Evolutionary conservation across 2,797 vertebrate genomes (phyloP).

Genomic region (Platyrinchus mystaceus): DNA sequence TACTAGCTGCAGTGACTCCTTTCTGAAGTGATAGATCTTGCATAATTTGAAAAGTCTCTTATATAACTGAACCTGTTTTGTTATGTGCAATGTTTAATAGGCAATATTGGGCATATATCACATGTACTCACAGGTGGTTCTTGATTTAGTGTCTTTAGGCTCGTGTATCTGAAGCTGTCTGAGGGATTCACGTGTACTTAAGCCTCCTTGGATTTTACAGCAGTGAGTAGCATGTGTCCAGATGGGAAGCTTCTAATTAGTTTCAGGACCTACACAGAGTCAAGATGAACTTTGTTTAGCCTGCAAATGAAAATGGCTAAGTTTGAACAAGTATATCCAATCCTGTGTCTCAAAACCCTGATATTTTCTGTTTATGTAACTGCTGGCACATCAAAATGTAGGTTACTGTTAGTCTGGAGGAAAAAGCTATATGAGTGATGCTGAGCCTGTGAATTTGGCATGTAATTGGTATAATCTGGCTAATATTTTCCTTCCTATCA

Average conservation of each 20-base stretch:
- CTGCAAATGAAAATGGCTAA: not conserved
- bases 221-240: not conserved
- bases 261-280: not conserved
- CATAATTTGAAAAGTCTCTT: not conserved
- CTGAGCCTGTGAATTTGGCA: not conserved
- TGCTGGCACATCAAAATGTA: not conserved
- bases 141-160: not conserved
- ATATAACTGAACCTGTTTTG: not conserved
- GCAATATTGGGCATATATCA: not conserved
- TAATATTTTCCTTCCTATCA: not conserved
- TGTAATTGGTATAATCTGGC: not conserved
- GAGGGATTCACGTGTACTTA: not conserved
- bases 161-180: not conserved
- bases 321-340: not conserved
- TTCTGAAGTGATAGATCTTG: not conserved
- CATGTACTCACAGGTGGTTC: not conserved
- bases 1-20: not conserved
- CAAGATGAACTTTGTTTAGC: not conserved
- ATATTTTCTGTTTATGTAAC: not conserved
- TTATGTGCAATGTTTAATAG: not conserved
- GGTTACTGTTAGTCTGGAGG: not conserved
- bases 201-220: not conserved
- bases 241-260: not conserved
- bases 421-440: not conserved
- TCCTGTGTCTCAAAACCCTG: not conserved